Evolutionary conservation across 2,888 invertebrate species (phyloP), one percentile per base, ranked within the genome.

Genomic region (Anthrax anthrax): DNA sequence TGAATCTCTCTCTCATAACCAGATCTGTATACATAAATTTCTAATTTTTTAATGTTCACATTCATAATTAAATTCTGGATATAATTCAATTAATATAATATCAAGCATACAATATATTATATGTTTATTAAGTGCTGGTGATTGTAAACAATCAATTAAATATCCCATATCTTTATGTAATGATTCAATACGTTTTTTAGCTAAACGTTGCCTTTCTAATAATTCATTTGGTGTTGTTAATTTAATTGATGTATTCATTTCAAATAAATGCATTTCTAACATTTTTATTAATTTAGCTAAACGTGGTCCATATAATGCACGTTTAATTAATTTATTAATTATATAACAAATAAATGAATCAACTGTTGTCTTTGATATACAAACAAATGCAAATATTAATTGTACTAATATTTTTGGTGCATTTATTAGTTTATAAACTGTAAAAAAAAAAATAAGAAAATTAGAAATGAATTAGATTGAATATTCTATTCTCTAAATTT

Each of bases 91-190:
- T 29, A 87, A 58, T 46, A 87, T 71, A 45, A 82, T 72, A 63
- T 92, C 92, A 54, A 91, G 64, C 44, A 90, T 69, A 55, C 81
- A 78, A 66, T 90, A 89, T 51, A 80, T 78, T 54, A 90, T 67
- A 78, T 77, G 77, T 63, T 80, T 80, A 54, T 80, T 80, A 3
- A 75, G 67, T 9, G 73, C 68, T 14, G 78, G 77, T 50, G 71
- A 65, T 63, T 79, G 73, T 39, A 72, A 56, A 41, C 70, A 63
- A 47, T 68, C 63, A 44, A 70, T 72, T 46, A 77, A 51, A n/a
- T 69, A 54, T 19, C 69, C 67, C 50, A 72, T 63, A 40, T 74
- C 72, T 2, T 53, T 54, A n/a, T 68, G 54, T 4, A 61, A 44
- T 1, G 56, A 53, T 38, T 68, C 56, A 14, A 77, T 59, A 48